Conservation (phyloP, 2,888 invertebrate genomes). For the Caenorhabditis auriculariae region DNA sequence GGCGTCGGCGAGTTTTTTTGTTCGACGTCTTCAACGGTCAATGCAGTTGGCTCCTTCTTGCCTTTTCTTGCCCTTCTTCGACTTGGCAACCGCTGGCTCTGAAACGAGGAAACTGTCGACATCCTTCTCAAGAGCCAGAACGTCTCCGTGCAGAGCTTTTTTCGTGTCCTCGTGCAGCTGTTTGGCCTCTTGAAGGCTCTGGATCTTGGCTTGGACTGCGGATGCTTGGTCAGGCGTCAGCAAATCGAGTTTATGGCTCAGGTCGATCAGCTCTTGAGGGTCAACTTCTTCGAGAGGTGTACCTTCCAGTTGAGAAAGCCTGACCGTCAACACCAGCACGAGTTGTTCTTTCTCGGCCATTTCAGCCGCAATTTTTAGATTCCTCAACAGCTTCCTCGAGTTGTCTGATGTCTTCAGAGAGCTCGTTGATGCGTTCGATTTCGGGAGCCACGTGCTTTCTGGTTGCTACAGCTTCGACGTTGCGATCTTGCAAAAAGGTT, state of each 20-base stretch:
- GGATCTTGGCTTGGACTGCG: not conserved
- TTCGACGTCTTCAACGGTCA: constrained; percentile 4
- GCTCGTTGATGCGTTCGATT: constrained; percentile 2
- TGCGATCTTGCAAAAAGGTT: constrained; percentile 13
- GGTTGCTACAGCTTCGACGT: constrained; percentile 6
- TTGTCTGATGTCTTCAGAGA: constrained; percentile 1
- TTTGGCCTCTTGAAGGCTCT: constrained; percentile 1
- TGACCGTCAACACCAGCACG: constrained; percentile 11
- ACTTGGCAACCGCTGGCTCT: too few relatives aligned
- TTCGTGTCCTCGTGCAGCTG: constrained; percentile 8
- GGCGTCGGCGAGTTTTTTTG: constrained; percentile 15
- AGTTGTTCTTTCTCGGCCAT: constrained; percentile 20
- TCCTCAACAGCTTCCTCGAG: constrained; percentile 17
- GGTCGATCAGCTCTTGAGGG: constrained; percentile 1
- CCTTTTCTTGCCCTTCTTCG: constrained; percentile 6
- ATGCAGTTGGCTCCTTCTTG: constrained; percentile 3
- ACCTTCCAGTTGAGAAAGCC: constrained; percentile 10
- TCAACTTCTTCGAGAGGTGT: constrained; percentile 3
- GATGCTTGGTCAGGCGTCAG: constrained; percentile 1
- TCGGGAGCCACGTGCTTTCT: constrained; percentile 20
- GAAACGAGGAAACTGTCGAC: constrained; percentile 11
- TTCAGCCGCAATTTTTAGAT: constrained; percentile 8
- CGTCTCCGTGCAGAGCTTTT: constrained; percentile 15
- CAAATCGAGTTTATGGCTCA: constrained; percentile 2
- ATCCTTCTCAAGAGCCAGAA: constrained; percentile 16